Percentiles rank a stretch among this genome's conserved stretches.
Evolutionary conservation across 2,113 vertebrate genomes (phyloP).

Genomic region (Ancistrus triradiatus): DNA sequence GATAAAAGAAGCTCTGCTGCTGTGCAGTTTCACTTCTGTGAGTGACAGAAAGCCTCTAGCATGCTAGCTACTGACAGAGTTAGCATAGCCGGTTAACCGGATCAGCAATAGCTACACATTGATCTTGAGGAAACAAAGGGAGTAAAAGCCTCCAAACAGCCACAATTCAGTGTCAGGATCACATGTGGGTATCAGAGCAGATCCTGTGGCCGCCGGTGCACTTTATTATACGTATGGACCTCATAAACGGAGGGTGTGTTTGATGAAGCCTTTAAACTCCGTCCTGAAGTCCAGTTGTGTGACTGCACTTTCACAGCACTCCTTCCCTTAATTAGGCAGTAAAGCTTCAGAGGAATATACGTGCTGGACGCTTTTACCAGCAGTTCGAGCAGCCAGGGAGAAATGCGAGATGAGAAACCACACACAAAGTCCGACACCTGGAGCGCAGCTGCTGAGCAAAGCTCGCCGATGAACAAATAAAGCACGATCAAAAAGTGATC

Average conservation of each 20-base stretch:
- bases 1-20: no score
- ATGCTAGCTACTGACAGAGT: no score
- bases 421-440: conserved; percentile 64
- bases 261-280: background rate
- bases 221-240: no score
- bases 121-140: no score
- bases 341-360: conserved; percentile 53
- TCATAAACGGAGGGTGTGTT: background rate
- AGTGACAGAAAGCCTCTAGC: no score
- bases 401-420: conserved; percentile 59
- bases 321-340: conserved; percentile 38
- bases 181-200: no score
- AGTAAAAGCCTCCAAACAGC: no score
- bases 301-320: conserved; percentile 53
- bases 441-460: conserved; percentile 57
- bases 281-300: conserved; percentile 8
- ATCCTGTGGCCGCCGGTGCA: no score
- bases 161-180: no score
- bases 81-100: no score
- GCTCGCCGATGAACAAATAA: conserved; percentile 9
- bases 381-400: conserved; percentile 55
- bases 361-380: conserved; percentile 63
- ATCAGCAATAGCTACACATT: no score
- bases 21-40: no score
- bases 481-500: conserved; percentile 8